Conservation (phyloP, 2,888 invertebrate species). For the Neoaliturus tenellus region DNA sequence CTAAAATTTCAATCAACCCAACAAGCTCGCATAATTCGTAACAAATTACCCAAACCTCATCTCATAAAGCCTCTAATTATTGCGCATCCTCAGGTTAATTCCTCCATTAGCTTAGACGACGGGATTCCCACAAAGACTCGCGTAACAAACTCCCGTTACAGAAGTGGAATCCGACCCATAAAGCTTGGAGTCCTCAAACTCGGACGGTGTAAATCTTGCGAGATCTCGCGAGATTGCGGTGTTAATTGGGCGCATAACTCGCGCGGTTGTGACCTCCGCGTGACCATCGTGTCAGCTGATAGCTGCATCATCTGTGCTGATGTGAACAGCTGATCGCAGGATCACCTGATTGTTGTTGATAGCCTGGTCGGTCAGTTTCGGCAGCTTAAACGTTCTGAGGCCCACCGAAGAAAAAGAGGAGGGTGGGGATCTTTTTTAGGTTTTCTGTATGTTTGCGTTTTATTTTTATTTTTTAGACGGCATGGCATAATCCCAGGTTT, state of each 20-base stretch:
- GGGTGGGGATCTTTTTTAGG: no score
- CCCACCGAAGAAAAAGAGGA: neutral
- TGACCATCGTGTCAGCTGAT: conserved; percentile 9
- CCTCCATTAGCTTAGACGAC: conserved; percentile 2
- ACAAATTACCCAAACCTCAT: neutral
- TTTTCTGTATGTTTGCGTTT: no score
- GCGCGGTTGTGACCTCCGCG: conserved; percentile 13
- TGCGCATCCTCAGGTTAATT: neutral
- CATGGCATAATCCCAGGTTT: no score
- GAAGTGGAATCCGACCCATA: neutral
- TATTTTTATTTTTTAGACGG: no score
- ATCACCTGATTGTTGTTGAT: neutral
- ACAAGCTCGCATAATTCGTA: neutral
- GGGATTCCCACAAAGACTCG: neutral
- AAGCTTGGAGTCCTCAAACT: conserved; percentile 27
- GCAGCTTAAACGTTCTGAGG: neutral
- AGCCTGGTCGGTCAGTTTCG: neutral
- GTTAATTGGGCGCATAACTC: conserved; percentile 37
- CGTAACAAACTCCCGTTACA: conserved; percentile 31
- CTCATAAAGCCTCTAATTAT: neutral
- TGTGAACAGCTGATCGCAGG: no score
- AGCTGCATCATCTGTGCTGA: neutral
- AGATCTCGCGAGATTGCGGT: conserved; percentile 5
- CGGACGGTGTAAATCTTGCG: conserved; percentile 24
- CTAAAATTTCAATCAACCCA: neutral